phyloP scores from a whole-genome alignment of 37 sponge, comb jelly and placozoan species.

The Dysidea cf. avara region DNA sequence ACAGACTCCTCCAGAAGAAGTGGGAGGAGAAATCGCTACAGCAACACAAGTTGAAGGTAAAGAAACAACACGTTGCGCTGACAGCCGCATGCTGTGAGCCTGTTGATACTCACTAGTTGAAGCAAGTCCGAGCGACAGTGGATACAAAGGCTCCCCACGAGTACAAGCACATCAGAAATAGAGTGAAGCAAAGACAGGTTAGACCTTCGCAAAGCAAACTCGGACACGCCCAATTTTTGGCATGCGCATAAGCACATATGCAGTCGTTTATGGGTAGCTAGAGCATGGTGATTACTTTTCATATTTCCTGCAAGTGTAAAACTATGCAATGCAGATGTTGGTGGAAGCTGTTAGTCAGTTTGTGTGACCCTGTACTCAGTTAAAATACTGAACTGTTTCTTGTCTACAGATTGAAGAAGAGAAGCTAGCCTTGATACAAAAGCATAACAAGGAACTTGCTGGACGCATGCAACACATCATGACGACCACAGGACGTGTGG shows the following conservation, averaged over 20 bases:
- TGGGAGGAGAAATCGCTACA: conserved; percentile 68
- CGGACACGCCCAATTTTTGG: no score
- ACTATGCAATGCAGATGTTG: not conserved
- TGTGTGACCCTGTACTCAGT: no score
- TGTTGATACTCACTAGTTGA: conserved; percentile 42
- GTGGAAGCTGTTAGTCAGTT: no score
- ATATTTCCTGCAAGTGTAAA: not conserved
- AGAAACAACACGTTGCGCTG: not conserved
- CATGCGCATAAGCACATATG: no score
- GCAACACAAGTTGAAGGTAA: conserved; percentile 64
- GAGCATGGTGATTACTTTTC: not conserved
- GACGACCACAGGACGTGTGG: conserved; percentile 75
- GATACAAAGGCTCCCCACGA: conserved; percentile 64
- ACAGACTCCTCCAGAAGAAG: conserved; percentile 69
- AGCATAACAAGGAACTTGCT: conserved; percentile 65
- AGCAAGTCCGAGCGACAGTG: conserved; percentile 53
- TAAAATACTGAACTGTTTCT: not conserved
- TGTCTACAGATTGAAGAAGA: conserved; percentile 55
- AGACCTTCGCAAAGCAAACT: not conserved
- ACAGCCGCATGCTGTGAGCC: not conserved
- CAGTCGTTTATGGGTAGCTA: not conserved
- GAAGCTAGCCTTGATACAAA: conserved; percentile 30
- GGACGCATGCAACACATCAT: conserved; percentile 74
- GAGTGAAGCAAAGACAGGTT: conserved; percentile 57
- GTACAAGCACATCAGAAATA: conserved; percentile 66